Conservation (phyloP, 1,140 invertebrate genomes). For the Homalodisca vitripennis region DNA sequence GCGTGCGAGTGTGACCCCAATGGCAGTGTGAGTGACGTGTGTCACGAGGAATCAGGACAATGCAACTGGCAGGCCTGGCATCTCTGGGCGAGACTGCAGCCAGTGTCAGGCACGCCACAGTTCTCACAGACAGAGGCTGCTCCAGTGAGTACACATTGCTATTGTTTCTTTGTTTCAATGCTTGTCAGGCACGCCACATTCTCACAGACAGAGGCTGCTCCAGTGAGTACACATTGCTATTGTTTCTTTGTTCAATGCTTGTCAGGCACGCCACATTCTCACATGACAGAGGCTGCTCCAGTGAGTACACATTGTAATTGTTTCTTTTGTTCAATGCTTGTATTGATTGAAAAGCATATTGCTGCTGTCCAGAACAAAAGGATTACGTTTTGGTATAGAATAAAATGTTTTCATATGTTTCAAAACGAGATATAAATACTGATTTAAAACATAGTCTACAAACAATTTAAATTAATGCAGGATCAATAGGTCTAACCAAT, state of each 20-base stretch:
- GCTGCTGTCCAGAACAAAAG: neutral
- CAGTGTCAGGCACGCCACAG: slow-evolving; percentile 72
- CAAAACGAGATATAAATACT: too few species aligned
- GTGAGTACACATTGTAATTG: too few species aligned
- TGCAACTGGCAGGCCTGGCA: slow-evolving; percentile 79
- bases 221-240: slow-evolving; percentile 69
- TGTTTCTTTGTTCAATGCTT: too few species aligned
- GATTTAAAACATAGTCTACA: too few species aligned
- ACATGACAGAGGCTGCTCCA: too few species aligned
- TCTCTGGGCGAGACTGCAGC: slow-evolving; percentile 80
- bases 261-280: too few species aligned
- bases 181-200: slow-evolving; percentile 72
- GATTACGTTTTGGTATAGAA: neutral
- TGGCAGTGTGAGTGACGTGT: slow-evolving; percentile 71
- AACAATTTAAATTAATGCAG: too few species aligned
- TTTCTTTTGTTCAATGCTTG: too few species aligned
- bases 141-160: slow-evolving; percentile 68
- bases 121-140: slow-evolving; percentile 71
- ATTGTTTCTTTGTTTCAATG: too few species aligned
- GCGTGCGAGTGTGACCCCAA: slow-evolving; percentile 76
- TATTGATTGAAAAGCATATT: neutral
- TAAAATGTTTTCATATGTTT: too few species aligned
- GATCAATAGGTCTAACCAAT: too few species aligned
- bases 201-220: slow-evolving; percentile 70
- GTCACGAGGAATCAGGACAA: slow-evolving; percentile 72